Evolutionary conservation across 2,888 invertebrate species (phyloP).

Genomic region (Gari tellinella): DNA sequence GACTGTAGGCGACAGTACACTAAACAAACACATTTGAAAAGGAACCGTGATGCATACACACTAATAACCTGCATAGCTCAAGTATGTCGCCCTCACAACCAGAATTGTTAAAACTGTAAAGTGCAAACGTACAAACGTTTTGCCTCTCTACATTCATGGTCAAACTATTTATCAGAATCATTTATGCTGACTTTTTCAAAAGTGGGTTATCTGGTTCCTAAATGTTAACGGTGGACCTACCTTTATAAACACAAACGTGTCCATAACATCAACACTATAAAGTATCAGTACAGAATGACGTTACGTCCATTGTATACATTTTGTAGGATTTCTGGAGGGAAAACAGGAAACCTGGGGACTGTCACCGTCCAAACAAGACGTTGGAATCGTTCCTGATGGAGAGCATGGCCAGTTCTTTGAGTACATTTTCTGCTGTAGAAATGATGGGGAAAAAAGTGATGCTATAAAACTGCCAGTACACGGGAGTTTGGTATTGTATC

Average conservation of each 20-base stretch:
- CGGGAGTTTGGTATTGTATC: not conserved
- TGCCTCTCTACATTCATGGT: too few species aligned
- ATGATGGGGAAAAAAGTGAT: constrained; percentile 1
- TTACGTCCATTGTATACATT: too few species aligned
- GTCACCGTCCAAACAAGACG: not conserved
- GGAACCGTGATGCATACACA: too few species aligned
- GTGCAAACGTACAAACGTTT: too few species aligned
- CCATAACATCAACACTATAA: not conserved
- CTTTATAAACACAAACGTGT: not conserved
- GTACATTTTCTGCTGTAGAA: constrained; percentile 14
- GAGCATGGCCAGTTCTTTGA: constrained; percentile 12
- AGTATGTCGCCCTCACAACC: too few species aligned
- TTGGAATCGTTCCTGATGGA: constrained; percentile 11
- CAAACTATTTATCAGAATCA: too few species aligned
- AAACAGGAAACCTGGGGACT: constrained; percentile 9
- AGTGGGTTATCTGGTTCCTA: not conserved
- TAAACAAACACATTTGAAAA: too few species aligned
- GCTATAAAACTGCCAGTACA: constrained; percentile 3
- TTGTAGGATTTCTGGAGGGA: constrained; percentile 9
- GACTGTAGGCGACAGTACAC: too few species aligned
- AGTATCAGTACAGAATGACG: not conserved
- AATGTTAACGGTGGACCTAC: not conserved
- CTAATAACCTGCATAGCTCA: too few species aligned
- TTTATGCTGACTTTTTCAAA: too few species aligned
- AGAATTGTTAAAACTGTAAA: too few species aligned